Conservation (phyloP, 2,113 vertebrate genomes). For the Callospermophilus lateralis region DNA sequence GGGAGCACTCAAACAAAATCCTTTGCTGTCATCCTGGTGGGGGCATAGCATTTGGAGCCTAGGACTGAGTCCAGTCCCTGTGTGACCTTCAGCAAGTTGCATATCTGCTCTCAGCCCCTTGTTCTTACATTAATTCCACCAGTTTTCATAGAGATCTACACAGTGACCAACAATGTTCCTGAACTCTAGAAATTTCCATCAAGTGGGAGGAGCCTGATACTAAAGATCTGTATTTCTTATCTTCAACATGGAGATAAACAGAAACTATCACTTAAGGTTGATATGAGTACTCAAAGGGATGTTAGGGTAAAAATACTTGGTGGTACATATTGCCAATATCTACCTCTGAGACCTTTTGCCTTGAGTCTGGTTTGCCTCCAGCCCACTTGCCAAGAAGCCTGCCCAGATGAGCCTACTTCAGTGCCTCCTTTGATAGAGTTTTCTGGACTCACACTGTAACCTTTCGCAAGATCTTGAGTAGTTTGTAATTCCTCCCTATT, state of each 20-base stretch:
- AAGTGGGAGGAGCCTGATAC: background rate
- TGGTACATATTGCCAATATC: background rate
- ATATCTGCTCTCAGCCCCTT: background rate
- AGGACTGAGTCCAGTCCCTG: background rate
- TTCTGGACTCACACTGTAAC: background rate
- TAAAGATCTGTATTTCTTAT: background rate
- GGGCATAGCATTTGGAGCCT: background rate
- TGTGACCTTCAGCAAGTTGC: background rate
- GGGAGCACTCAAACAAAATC: background rate
- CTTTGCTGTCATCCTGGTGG: background rate
- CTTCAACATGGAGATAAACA: background rate
- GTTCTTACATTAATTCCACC: background rate
- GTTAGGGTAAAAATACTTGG: background rate
- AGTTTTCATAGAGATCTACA: background rate
- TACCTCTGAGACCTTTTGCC: background rate
- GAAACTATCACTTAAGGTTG: background rate
- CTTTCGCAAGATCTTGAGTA: background rate
- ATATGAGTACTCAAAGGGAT: background rate
- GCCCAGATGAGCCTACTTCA: background rate
- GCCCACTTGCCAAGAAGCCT: background rate
- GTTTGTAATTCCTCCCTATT: background rate
- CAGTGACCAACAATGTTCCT: background rate
- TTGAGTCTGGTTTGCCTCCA: background rate
- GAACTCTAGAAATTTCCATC: background rate
- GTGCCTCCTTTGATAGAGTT: background rate